Conservation (phyloP, 1,140 invertebrate genomes). For the Drosophila carrolli region DNA sequence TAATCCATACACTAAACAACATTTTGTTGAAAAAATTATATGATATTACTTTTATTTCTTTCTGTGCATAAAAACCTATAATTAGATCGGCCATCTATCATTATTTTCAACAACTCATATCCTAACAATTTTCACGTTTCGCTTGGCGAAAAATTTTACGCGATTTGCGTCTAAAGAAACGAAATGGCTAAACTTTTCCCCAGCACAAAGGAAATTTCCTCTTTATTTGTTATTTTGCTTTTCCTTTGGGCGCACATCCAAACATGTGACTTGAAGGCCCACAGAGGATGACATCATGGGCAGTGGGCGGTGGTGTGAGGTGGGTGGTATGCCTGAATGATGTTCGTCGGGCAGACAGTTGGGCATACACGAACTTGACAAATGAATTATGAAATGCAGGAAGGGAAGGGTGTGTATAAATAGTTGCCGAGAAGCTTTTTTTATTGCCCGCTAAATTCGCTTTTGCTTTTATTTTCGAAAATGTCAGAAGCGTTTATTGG, state of each 20-base stretch:
- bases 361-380: conserved; percentile 51
- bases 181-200: conserved; percentile 19
- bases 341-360: conserved; percentile 55
- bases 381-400: conserved; percentile 44
- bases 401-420: conserved; percentile 55
- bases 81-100: conserved; percentile 9
- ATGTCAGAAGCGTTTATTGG: conserved; percentile 53
- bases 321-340: conserved; percentile 12
- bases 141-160: conserved; percentile 24
- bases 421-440: conserved; percentile 28
- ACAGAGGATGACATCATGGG: conserved; percentile 64
- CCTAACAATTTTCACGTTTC: conserved; percentile 30
- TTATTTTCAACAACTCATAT: conserved; percentile 28
- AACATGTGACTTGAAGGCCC: conserved; percentile 69
- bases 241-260: conserved; percentile 54
- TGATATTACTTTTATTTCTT: neutral
- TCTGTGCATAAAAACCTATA: conserved; percentile 3
- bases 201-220: conserved; percentile 34
- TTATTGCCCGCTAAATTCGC: conserved; percentile 15
- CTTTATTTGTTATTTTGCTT: conserved; percentile 25
- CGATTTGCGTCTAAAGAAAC: conserved; percentile 24
- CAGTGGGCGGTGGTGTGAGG: conserved; percentile 35
- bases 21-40: no score
- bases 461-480: conserved; percentile 28
- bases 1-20: neutral